Evolutionary conservation across 2,113 vertebrate species (phyloP).

Genomic region (Python bivittatus): DNA sequence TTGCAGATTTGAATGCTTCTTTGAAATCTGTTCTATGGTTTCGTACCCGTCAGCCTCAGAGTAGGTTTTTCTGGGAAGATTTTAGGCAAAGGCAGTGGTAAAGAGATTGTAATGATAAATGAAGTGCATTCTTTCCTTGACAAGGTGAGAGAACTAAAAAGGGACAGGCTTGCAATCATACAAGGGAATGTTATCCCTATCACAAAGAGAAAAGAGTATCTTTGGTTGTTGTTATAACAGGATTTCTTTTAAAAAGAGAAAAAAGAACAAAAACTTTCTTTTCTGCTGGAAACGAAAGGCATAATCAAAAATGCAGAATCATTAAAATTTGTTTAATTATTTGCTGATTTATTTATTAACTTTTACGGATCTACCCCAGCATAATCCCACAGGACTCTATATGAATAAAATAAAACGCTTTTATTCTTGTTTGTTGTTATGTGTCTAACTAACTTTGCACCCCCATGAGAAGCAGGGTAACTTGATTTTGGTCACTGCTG

Average conservation of each 20-base stretch:
- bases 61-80: background rate
- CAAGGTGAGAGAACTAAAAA: background rate
- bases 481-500: background rate
- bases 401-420: background rate
- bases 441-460: slow-evolving; percentile 8
- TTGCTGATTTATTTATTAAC: no score
- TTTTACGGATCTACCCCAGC: background rate
- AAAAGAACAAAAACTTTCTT: background rate
- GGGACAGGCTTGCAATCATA: background rate
- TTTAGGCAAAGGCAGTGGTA: background rate
- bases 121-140: background rate
- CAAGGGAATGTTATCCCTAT: background rate
- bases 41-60: background rate
- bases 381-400: background rate
- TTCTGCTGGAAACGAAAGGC: slow-evolving; percentile 17
- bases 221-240: slow-evolving; percentile 15
- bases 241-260: background rate
- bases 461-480: background rate
- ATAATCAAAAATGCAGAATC: slow-evolving; percentile 32
- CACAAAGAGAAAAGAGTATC: background rate
- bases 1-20: background rate
- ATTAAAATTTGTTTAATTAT: background rate
- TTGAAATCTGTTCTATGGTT: background rate
- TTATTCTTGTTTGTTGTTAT: background rate
- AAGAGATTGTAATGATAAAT: background rate